phyloP scores from a whole-genome alignment of 2,888 invertebrate genomes.

The Papilio demoleus region DNA sequence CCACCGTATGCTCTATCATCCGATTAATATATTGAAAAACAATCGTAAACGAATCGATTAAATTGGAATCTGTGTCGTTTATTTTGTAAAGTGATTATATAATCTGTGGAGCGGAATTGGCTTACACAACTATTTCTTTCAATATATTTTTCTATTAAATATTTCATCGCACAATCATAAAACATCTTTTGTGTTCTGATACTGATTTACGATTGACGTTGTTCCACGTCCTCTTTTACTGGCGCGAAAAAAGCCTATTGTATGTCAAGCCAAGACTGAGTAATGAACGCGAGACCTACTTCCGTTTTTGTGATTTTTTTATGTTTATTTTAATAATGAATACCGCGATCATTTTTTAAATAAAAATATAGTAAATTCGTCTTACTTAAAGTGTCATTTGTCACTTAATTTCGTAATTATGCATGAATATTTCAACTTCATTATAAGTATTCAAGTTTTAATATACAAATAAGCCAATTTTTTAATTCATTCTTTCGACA shows the following conservation, averaged over 20 bases:
- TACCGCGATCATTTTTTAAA: too few relatives aligned
- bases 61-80: background rate
- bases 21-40: constrained; percentile 1
- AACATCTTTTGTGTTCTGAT: constrained; percentile 19
- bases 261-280: constrained; percentile 12
- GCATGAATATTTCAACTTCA: background rate
- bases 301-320: constrained; percentile 19
- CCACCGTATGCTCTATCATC: background rate
- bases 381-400: too few relatives aligned
- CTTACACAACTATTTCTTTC: constrained; percentile 8
- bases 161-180: constrained; percentile 12
- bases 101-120: background rate
- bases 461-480: background rate
- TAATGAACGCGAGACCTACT: constrained; percentile 31
- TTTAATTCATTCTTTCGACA: background rate
- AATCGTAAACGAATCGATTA: constrained; percentile 17
- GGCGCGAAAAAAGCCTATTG: constrained; percentile 8
- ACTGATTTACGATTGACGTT: constrained; percentile 3
- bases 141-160: constrained; percentile 13
- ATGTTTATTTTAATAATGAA: background rate
- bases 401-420: too few relatives aligned
- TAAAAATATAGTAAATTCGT: too few relatives aligned
- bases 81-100: constrained; percentile 4
- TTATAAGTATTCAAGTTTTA: too few relatives aligned
- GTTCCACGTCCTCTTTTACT: constrained; percentile 1